These are phyloP conservation scores for Drosophila affinis DNA, from an alignment of 2,888 invertebrate genomes.

Conservation along the genomic window DNA sequence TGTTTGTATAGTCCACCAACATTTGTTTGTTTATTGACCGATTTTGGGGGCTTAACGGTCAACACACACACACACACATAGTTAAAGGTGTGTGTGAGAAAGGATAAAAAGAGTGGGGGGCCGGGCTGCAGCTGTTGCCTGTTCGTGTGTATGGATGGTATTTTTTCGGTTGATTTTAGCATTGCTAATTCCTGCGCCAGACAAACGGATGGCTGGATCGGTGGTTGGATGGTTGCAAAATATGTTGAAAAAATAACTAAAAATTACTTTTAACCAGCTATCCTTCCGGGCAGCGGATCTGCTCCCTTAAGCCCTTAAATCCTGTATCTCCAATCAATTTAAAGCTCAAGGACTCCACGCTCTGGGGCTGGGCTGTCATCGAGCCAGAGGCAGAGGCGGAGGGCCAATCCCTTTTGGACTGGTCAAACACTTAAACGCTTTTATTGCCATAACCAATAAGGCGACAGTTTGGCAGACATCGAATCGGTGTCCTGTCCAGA, in stretches of 20 bases:
- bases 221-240: background rate
- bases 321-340: conserved; percentile 34
- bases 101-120: background rate
- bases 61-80: conserved; percentile 40
- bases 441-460: conserved; percentile 65
- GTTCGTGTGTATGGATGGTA: conserved; percentile 1
- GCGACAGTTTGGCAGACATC: conserved; percentile 35
- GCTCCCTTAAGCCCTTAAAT: conserved; percentile 30
- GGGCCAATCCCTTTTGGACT: conserved; percentile 35
- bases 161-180: conserved; percentile 18
- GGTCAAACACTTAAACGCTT: conserved; percentile 51
- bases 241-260: conserved; percentile 35
- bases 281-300: conserved; percentile 7
- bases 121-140: conserved; percentile 31
- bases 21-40: conserved; percentile 80
- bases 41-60: conserved; percentile 70
- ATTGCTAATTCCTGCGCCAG: conserved; percentile 38
- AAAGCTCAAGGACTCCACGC: conserved; percentile 15
- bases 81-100: conserved; percentile 15
- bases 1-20: conserved; percentile 70
- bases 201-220: background rate
- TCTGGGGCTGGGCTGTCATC: background rate
- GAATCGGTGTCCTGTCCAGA: conserved; percentile 1
- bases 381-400: no score
- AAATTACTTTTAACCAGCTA: conserved; percentile 19